Evolutionary conservation across 2,113 vertebrate species (phyloP).

Genomic region (Silurus asotus): DNA sequence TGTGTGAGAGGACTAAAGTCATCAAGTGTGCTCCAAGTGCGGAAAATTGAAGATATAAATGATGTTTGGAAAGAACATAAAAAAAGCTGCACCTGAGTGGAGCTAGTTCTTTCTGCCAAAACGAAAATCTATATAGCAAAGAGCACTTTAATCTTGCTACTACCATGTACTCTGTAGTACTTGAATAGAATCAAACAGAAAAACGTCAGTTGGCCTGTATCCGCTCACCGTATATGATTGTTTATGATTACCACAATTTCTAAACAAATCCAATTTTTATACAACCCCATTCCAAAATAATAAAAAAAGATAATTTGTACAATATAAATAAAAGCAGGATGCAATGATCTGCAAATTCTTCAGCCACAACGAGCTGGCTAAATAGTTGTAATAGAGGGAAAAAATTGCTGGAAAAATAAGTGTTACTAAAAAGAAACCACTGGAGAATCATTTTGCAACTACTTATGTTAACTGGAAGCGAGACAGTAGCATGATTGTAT

Average conservation of each 20-base stretch:
- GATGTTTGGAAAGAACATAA: slow-evolving; percentile 49
- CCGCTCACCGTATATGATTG: not conserved
- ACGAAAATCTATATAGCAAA: slow-evolving; percentile 48
- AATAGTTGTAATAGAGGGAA: too few relatives aligned
- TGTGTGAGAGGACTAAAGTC: slow-evolving; percentile 21
- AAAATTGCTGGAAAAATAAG: too few relatives aligned
- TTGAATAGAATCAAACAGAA: not conserved
- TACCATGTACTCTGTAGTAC: not conserved
- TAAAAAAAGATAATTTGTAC: too few relatives aligned
- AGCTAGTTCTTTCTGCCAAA: slow-evolving; percentile 23
- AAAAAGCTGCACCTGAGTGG: slow-evolving; percentile 33
- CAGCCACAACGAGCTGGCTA: too few relatives aligned
- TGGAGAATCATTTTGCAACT: too few relatives aligned
- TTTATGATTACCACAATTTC: not conserved
- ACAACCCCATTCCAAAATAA: too few relatives aligned
- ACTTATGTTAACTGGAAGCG: too few relatives aligned
- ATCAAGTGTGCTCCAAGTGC: slow-evolving; percentile 38
- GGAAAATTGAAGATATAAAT: slow-evolving; percentile 44
- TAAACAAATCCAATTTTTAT: not conserved
- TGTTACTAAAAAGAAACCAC: too few relatives aligned
- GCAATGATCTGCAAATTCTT: too few relatives aligned
- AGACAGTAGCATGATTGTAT: too few relatives aligned
- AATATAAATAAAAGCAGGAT: too few relatives aligned
- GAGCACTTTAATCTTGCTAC: not conserved
- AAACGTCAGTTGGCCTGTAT: not conserved